Conservation (phyloP, 2,888 invertebrate genomes). For the Acanthopleura granulata region DNA sequence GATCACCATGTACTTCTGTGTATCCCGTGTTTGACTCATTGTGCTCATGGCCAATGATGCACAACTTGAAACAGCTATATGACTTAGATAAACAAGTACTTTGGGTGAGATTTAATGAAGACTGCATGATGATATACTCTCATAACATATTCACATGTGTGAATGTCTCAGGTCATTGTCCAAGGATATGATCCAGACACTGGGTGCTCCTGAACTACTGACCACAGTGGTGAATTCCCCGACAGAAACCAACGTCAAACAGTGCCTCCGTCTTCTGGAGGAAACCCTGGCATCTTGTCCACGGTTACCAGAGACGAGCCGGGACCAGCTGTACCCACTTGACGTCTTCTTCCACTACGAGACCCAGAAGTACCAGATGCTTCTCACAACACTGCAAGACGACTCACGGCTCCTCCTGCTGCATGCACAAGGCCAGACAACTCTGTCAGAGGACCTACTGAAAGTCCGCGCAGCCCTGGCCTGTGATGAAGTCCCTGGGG, state of each 20-base stretch:
- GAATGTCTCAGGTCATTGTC: not conserved
- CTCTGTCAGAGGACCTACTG: slow-evolving; percentile 39
- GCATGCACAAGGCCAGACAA: slow-evolving; percentile 44
- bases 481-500: slow-evolving; percentile 47
- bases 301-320: slow-evolving; percentile 45
- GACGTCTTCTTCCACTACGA: slow-evolving; percentile 59
- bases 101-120: too few relatives aligned
- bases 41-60: too few relatives aligned
- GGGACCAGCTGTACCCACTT: slow-evolving; percentile 57
- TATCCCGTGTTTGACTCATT: too few relatives aligned
- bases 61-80: too few relatives aligned
- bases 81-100: too few relatives aligned
- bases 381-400: slow-evolving; percentile 41
- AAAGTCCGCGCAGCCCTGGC: slow-evolving; percentile 48
- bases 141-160: too few relatives aligned
- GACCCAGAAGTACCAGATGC: slow-evolving; percentile 44
- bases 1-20: too few relatives aligned
- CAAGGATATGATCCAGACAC: slow-evolving; percentile 53
- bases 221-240: slow-evolving; percentile 37
- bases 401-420: slow-evolving; percentile 46
- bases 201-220: slow-evolving; percentile 58
- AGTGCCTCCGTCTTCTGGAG: slow-evolving; percentile 29
- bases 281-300: slow-evolving; percentile 43
- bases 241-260: slow-evolving; percentile 27
- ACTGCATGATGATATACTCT: too few relatives aligned